Evolutionary conservation across 1,140 invertebrate genomes (phyloP), one percentile per base, ranked within the genome.

Genomic region (Atopsyche davidsoni): DNA sequence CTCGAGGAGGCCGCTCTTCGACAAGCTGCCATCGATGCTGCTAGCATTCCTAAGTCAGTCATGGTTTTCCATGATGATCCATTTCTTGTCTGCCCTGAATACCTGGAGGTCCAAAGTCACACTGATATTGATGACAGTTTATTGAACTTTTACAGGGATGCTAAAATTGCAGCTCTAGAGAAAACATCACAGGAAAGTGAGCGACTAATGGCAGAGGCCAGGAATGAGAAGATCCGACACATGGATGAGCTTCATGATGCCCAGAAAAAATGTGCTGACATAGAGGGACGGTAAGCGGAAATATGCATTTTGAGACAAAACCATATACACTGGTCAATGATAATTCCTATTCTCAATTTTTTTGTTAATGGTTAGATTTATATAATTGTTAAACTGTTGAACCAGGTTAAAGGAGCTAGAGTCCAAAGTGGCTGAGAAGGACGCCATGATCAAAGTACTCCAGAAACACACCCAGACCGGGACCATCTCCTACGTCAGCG

Each of bases 381-480:
- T 41, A 18, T 7, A 7, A 41, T 41, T 21, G 4, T 4, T 17
- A 18, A 14, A 17, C 4, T 23, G 24, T 39, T 16, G 11, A 10
- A 44, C 32, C 60, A 91, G 87, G 64, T 79, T 92, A 46, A 91
- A 91, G 72, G 86, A 90, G 68, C 65, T 92, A 32, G 89, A 94
- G 68, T 89, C 87, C 1, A 89, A 91, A 63, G 74, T 93, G 43
- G 86, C 87, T 0, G 89, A 93, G 67, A 81, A 83, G 54, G 89
- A 94, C 66, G 89, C 89, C 0, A 92, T 93, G 87, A 91, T 94
- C 53, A 81, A 85, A 55, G 88, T 92, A 2, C 73, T 93, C 13
- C 88, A 92, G 63, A 87, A 88, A 58, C 86, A 87, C 62, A 85
- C 82, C 1, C 80, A 79, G 25, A 80, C 81, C 50, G 39, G 74